Evolutionary conservation across 1,140 invertebrate genomes (phyloP), one percentile per base, ranked within the genome.

Genomic region (Adoxophyes honmai): DNA sequence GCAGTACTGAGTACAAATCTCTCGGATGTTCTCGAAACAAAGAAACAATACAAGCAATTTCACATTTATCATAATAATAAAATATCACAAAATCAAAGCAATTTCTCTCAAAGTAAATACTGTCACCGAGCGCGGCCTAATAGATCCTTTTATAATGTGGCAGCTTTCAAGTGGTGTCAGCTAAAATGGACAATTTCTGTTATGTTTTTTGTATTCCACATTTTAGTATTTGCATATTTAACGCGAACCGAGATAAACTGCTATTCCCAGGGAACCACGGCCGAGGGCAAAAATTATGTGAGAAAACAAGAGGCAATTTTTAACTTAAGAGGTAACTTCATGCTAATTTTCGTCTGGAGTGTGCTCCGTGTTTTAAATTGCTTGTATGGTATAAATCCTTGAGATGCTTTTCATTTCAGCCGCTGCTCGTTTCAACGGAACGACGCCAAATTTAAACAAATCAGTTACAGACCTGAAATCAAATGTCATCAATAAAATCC

Each of bases 401-500:
- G 66, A 15, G 55, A 64, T 55, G 15, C 62, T 48, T 60, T 60
- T n/a, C 2, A 28, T 52, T 71, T 37, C 36, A 63, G 58, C 4
- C 21, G 42, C 42, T 48, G 42, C 11, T 48, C 42, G 11, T 11
- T n/a, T 11, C 21, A 28, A 48, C 18, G 21, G 11, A 33, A 48
- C 18, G n/a, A 64, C 59, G 38, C 51, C 64, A 10, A 63, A 62
- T 15, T 59, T 39, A 38, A 68, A 38, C 10, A 57, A 37, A 36
- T 57, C 15, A 9, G 34, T 34, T 11, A 52, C 28, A 11, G 34
- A 87, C 66, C 75, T 83, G 52, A 78, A 79, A 60, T 68, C 58
- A 4, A 81, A 84, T 55, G 58, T 79, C 7, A 82, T 84, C 48
- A 80, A 82, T 44, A 83, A 78, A 73, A 84, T 81, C 75, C 55